phyloP scores from a whole-genome alignment of 2,113 vertebrate genomes.

The Apistogramma diplotaenia region DNA sequence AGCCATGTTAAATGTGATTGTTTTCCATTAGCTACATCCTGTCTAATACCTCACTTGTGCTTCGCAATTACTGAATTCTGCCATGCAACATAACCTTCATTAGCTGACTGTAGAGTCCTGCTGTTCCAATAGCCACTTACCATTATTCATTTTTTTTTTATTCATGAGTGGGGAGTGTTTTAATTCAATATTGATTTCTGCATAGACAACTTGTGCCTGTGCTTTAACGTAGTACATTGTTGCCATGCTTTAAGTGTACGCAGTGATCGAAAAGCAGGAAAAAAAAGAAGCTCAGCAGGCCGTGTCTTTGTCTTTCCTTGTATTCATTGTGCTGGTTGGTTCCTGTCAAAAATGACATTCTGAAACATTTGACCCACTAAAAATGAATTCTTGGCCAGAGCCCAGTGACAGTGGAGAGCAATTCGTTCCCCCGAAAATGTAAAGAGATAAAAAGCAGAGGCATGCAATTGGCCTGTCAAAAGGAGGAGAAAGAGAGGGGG shows the following conservation, averaged over 20 bases:
- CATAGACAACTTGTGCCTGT: slow-evolving; percentile 48
- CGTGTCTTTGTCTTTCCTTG: slow-evolving; percentile 68
- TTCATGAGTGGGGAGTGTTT: slow-evolving; percentile 70
- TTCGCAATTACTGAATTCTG: slow-evolving; percentile 81
- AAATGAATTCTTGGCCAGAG: slow-evolving; percentile 76
- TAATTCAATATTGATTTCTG: slow-evolving; percentile 76
- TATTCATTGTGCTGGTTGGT: slow-evolving; percentile 76
- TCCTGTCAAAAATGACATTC: slow-evolving; percentile 79
- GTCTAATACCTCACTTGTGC: slow-evolving; percentile 85
- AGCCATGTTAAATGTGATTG: slow-evolving; percentile 95
- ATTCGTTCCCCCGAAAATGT: slow-evolving; percentile 78
- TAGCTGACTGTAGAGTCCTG: slow-evolving; percentile 73
- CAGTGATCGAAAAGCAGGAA: slow-evolving; percentile 52
- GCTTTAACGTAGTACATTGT: slow-evolving; percentile 38
- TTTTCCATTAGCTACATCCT: slow-evolving; percentile 93
- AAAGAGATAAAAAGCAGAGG: slow-evolving; percentile 72
- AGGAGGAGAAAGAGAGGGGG: slow-evolving; percentile 7
- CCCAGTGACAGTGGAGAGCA: slow-evolving; percentile 70
- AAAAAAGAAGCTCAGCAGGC: slow-evolving; percentile 47
- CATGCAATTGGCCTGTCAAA: slow-evolving; percentile 74
- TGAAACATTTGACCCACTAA: slow-evolving; percentile 79
- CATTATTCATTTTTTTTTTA: slow-evolving; percentile 62
- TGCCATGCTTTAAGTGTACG: slow-evolving; percentile 62
- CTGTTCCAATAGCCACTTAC: slow-evolving; percentile 45
- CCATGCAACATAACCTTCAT: slow-evolving; percentile 79